Evolutionary conservation across 2,797 vertebrate genomes (phyloP).

Genomic region (Dromococcyx pavoninus): DNA sequence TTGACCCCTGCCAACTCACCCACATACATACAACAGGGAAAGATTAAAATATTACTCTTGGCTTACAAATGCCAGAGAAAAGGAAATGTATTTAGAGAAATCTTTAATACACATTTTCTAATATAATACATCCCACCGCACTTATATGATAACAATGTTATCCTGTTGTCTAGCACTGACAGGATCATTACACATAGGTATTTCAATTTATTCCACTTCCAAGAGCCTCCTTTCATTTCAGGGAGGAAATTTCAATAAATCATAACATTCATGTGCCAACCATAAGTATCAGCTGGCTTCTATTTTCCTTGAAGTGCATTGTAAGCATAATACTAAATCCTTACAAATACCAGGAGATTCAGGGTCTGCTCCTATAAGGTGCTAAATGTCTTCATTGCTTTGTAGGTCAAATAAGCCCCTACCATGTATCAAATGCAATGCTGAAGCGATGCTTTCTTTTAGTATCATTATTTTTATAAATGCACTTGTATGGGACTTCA

Average conservation of each 20-base stretch:
- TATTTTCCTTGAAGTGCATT: constrained; percentile 3
- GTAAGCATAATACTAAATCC: constrained; percentile 33
- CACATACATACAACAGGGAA: background rate
- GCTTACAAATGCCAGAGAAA: background rate
- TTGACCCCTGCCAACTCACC: background rate
- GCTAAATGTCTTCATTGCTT: background rate
- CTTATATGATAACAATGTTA: background rate
- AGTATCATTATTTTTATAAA: constrained; percentile 4
- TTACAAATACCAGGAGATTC: constrained; percentile 7
- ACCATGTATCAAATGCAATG: background rate
- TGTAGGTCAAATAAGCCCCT: background rate
- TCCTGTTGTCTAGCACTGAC: background rate
- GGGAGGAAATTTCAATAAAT: constrained; percentile 30
- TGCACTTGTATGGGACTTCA: background rate
- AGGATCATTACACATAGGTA: background rate
- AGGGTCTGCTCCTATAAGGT: background rate
- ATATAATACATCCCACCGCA: background rate
- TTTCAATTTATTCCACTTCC: background rate
- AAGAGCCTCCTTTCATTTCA: background rate
- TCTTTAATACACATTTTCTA: background rate
- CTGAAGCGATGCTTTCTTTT: background rate
- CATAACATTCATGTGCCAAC: background rate
- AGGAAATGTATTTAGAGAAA: background rate
- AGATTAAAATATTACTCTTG: background rate
- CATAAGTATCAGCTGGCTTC: background rate